Base-by-base conservation (phyloP, 2,113 vertebrate species). In the Dolichallabes microphthalmus region DNA sequence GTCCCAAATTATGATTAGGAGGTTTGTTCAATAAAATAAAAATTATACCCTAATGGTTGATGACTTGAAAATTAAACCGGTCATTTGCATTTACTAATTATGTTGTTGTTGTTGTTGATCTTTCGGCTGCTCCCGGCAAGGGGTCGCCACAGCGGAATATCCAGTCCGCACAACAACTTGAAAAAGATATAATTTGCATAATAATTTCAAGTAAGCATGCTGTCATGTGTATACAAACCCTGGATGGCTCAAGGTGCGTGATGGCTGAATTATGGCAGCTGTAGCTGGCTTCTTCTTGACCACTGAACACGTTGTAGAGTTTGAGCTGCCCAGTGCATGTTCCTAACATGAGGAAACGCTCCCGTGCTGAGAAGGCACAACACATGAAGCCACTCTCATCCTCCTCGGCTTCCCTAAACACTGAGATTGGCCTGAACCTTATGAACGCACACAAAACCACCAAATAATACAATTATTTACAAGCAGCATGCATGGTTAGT, bases 331-430 rank as follows among this genome's bases (percentile, higher is more conserved):
- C 98, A 0, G 97, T 99, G 91, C 97, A 99, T 1, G 98, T 99
- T 58, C 98, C 98, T 13, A 99, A 94, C 98, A 99, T 99, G 78
- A 99, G 90, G 92, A 99, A 99, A 32, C 98, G 95, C 89, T 99
- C 98, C 30, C 98, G 96, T 4, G 98, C 98, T 12, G 98, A 99
- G 92, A 99, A 99, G 0, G 98, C 98, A 32, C 98, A 99, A 88
- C 98, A 99, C 82, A 97, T 98, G 90, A 99, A 99, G 80, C 97
- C 97, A 66, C 98, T 99, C 92, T 99, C 97, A 85, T 99, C 98
- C 89, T 99, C 98, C 30, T 99, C 98, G 53, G 98, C 97, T 94
- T 99, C 97, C 87, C 97, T 94, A 92, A 99, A 99, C 90, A 99
- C 97, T 15, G 98, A 99, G 93, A 99, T 98, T 3, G 98, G 98